These are phyloP conservation scores for Urocolius indicus DNA, from an alignment of 2,113 vertebrate genomes.

Conservation along the genomic window DNA sequence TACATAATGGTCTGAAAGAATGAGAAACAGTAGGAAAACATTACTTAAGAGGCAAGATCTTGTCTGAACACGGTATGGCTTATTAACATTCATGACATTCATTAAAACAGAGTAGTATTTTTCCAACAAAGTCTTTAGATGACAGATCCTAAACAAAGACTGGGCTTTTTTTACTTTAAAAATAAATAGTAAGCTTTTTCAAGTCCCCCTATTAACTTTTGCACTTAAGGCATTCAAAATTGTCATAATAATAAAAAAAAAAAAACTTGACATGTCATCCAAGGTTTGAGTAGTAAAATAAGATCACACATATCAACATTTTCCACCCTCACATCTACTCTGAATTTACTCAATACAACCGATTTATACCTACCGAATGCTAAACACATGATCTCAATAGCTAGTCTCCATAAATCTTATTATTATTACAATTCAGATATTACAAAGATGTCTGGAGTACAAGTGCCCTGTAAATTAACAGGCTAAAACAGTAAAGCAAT, in stretches of 20 bases:
- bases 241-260: not conserved
- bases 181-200: not conserved
- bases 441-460: not conserved
- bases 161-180: not conserved
- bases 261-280: not conserved
- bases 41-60: slow-evolving; percentile 25
- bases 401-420: not conserved
- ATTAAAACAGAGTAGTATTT: not conserved
- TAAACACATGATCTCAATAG: not conserved
- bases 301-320: not conserved
- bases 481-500: not conserved
- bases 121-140: not conserved
- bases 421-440: not conserved
- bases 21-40: slow-evolving; percentile 24
- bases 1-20: slow-evolving; percentile 40
- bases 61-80: not conserved
- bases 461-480: not conserved
- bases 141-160: not conserved
- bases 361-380: not conserved
- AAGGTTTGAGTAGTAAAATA: not conserved
- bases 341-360: not conserved
- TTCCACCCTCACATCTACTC: not conserved
- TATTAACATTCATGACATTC: slow-evolving; percentile 30
- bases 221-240: not conserved
- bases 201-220: not conserved